Conservation (phyloP, 2,888 invertebrate genomes). For the Pseudococcus viburni region DNA sequence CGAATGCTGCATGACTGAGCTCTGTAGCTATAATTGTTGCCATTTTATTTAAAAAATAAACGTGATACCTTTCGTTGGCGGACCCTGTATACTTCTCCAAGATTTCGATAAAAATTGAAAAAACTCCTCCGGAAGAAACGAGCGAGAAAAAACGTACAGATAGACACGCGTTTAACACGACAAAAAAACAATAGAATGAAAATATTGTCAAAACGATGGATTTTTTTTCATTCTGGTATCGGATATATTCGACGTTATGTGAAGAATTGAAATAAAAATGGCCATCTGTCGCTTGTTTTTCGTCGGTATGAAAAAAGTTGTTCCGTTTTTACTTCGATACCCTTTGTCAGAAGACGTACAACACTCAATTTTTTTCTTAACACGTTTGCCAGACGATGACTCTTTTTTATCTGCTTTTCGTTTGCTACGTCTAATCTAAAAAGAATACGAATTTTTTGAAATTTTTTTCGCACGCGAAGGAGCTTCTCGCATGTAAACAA, state of each 20-base stretch:
- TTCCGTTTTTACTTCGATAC: not conserved
- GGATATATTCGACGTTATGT: conserved; percentile 6
- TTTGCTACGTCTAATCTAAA: not conserved
- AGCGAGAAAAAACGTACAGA: not conserved
- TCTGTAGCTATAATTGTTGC: too few species aligned
- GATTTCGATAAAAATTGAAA: conserved; percentile 13
- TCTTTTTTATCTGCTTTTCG: not conserved
- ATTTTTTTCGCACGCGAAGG: not conserved
- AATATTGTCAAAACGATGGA: conserved; percentile 37
- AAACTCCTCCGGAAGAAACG: not conserved
- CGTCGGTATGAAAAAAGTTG: not conserved
- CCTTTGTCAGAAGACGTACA: conserved; percentile 9
- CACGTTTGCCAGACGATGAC: not conserved
- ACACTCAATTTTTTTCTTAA: not conserved
- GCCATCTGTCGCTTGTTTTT: conserved; percentile 46
- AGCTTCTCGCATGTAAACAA: not conserved
- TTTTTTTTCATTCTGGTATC: not conserved
- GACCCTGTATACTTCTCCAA: too few species aligned
- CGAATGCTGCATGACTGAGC: too few species aligned
- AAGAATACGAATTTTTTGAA: conserved; percentile 4
- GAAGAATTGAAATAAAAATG: conserved; percentile 44
- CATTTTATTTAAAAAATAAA: too few species aligned
- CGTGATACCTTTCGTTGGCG: too few species aligned
- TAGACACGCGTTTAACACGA: conserved; percentile 15
- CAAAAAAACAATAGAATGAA: conserved; percentile 11